phyloP scores from a whole-genome alignment of 1,140 invertebrate species.

The Drosophila dunni region DNA sequence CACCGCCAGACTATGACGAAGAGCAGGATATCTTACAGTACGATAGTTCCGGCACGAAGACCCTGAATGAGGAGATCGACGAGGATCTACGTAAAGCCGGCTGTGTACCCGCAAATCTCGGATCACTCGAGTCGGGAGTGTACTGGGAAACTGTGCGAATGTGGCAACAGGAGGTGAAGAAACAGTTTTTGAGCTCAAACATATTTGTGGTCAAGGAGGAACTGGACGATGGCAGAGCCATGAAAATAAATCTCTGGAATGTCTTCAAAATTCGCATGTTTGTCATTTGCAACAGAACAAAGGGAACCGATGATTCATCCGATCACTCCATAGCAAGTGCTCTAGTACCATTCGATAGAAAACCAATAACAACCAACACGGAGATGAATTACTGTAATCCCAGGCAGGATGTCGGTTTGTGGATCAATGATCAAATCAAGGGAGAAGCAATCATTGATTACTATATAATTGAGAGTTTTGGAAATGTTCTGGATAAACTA shows the following conservation, averaged over 20 bases:
- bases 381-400: slow-evolving; percentile 1
- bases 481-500: background rate
- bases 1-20: slow-evolving; percentile 26
- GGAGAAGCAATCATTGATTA: background rate
- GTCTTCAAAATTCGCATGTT: slow-evolving; percentile 25
- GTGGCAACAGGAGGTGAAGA: slow-evolving; percentile 39
- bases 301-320: background rate
- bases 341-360: background rate
- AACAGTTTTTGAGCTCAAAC: slow-evolving; percentile 28
- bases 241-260: slow-evolving; percentile 29
- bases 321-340: background rate
- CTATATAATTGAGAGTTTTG: background rate
- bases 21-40: background rate
- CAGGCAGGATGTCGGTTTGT: background rate
- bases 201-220: slow-evolving; percentile 10
- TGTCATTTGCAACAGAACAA: slow-evolving; percentile 39
- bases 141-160: slow-evolving; percentile 19
- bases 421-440: slow-evolving; percentile 44
- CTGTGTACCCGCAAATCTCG: slow-evolving; percentile 29
- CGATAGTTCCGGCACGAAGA: background rate
- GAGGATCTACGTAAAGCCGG: slow-evolving; percentile 2
- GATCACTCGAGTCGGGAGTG: background rate
- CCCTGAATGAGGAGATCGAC: background rate
- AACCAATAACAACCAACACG: background rate
- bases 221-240: background rate